Base-by-base conservation (phyloP, 2,888 invertebrate species). In the Epinotia demarniana region DNA sequence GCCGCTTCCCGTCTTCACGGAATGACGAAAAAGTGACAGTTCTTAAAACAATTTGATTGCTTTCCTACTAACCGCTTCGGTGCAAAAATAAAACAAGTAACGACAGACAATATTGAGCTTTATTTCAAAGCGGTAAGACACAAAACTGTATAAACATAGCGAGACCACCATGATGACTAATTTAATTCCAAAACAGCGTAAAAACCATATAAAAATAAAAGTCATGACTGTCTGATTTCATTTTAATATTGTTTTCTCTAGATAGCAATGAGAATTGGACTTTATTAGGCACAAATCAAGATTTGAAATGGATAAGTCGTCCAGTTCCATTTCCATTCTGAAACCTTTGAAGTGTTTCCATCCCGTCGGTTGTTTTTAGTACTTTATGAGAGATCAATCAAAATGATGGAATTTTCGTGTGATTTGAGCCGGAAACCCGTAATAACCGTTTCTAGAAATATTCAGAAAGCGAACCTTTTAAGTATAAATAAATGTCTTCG, bases 21-120 rank as follows among this genome's bases (percentile, higher is more conserved):
- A 70, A 70, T 75, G 75, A 70, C 70, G 74, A 60, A 75, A 64
- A 70, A 27, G 53, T 75, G 70, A 66, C 75, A 74, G 46, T 60
- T 75, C 49, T n/a, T 39, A 64, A 63, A 74, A 64, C 58, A 43
- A 58, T 58, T 68, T 74, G 19, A 74, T 46, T 33, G 4, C 8
- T 16, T 55, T 39, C n/a, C 8, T 11, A 2, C 43, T 53, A 19
- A 55, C 33, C 63, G 69, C 18, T 53, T 53, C 0, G n/a, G 49
- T 57, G 39, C 49, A 53, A 70, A 70, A 70, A 70, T 70, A 70
- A 9, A n/a, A 13, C 5, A 11, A 5, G 19, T 18, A 16, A 3
- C 2, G 18, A 23, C 66, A 49, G 16, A 18, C 6, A 5, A 69
- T 58, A 63, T 49, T 33, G n/a, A 69, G 58, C 74, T 63, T 19